A percentile compares a stretch with the other conserved stretches of the same genome.
These are phyloP conservation scores for Cheilosia grossa DNA, from an alignment of 2,888 invertebrate genomes.

Conservation along the genomic window DNA sequence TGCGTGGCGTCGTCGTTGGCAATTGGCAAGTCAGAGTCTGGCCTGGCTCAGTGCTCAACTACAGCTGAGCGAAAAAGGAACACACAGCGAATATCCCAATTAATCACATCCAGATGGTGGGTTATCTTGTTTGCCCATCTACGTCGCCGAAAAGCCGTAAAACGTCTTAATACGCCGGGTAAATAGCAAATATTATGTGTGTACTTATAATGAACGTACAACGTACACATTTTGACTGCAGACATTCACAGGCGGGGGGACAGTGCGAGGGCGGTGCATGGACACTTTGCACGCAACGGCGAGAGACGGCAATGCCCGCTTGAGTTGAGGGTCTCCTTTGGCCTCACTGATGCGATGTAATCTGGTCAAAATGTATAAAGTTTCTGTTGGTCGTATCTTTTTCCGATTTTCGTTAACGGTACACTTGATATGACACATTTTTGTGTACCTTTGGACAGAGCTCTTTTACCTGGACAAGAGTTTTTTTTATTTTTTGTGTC, in stretches of 20 bases:
- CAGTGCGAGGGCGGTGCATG: not conserved
- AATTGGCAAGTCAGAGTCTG: too few relatives aligned
- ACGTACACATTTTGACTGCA: not conserved
- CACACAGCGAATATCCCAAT: conserved; percentile 59
- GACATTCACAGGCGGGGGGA: not conserved
- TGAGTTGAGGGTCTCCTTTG: conserved; percentile 48
- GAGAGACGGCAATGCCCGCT: conserved; percentile 62
- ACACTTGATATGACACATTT: conserved; percentile 42
- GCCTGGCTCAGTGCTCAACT: not conserved
- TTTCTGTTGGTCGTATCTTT: conserved; percentile 56
- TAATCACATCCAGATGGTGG: conserved; percentile 75
- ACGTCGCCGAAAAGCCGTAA: conserved; percentile 74
- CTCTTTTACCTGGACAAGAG: conserved; percentile 54
- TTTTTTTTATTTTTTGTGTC: not conserved
- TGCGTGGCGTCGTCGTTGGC: not conserved
- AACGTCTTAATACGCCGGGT: conserved; percentile 72
- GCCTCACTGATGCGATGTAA: conserved; percentile 58
- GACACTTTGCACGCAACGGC: conserved; percentile 46
- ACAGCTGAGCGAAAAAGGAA: conserved; percentile 35
- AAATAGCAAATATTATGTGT: conserved; percentile 73
- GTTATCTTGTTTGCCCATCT: conserved; percentile 74
- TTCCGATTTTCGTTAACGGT: conserved; percentile 55
- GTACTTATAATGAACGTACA: conserved; percentile 63
- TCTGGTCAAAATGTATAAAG: conserved; percentile 58
- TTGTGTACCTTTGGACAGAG: conserved; percentile 31